Percentiles rank a stretch among this genome's conserved stretches.
Evolutionary conservation across 2,888 invertebrate genomes (phyloP).

Genomic region (Anodontia alba): DNA sequence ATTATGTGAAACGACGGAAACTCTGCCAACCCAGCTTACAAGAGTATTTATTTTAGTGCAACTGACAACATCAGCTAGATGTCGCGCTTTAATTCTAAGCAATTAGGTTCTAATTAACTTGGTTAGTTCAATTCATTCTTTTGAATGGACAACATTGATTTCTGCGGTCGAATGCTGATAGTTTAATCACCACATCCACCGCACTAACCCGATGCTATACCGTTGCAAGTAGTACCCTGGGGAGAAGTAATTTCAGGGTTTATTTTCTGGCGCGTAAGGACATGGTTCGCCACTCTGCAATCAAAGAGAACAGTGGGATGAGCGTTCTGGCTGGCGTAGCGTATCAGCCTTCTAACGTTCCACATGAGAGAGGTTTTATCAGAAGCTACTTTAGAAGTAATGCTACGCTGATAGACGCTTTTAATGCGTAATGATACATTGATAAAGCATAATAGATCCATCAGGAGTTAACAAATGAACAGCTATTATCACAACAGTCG

Average conservation of each 20-base stretch:
- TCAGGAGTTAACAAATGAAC: background rate
- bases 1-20: too few species aligned
- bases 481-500: background rate
- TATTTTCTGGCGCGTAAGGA: conserved; percentile 42
- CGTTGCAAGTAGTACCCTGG: conserved; percentile 21
- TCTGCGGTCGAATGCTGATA: conserved; percentile 32
- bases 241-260: conserved; percentile 43
- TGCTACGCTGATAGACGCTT: conserved; percentile 4
- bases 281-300: background rate
- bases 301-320: conserved; percentile 11
- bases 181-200: background rate
- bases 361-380: background rate
- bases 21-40: too few species aligned
- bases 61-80: conserved; percentile 47
- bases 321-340: conserved; percentile 13
- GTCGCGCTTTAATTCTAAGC: conserved; percentile 35
- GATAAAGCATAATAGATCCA: conserved; percentile 4
- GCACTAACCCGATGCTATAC: background rate
- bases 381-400: conserved; percentile 1
- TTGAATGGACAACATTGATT: conserved; percentile 33
- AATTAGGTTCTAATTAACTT: conserved; percentile 53
- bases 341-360: background rate
- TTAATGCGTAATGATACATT: conserved; percentile 8
- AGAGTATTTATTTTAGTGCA: conserved; percentile 36
- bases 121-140: conserved; percentile 39